Base-by-base conservation (phyloP, 2,888 invertebrate species). In the Spodoptera picta region DNA sequence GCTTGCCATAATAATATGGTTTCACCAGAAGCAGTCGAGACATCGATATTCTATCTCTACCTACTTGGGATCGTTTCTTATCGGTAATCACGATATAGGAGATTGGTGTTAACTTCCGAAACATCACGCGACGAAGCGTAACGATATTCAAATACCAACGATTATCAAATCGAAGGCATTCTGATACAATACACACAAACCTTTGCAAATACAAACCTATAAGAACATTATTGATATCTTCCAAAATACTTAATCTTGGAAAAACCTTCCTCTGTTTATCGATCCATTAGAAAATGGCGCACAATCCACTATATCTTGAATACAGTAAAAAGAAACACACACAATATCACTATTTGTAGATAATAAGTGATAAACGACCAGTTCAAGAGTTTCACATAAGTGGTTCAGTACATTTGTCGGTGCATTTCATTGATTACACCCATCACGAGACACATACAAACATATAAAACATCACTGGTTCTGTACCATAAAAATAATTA, bases 341-440 rank as follows among this genome's bases (percentile, higher is more conserved):
- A 42, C 47, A 43, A 52, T 56, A 44, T 49, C 43, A 75, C 19
- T 36, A 50, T 57, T 54, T 42, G 48, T 70, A 19, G 23, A 24
- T 23, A 46, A 52, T 75, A 59, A 59, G 49, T 59, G 10, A 46
- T 7, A 50, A 65, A 72, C 14, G 3, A 59, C 47, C 1, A 24
- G 44, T 53, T 59, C 49, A 47, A 27, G 27, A 46, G 44, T 72
- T 56, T 44, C 10, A 23, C 23, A 14, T 72, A 72, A 72, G 9
- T 24, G n/a, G 44, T 47, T 45, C 24, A 19, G 41, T 53, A 19
- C 45, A 49, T 58, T 54, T 65, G 27, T 41, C 51, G 19, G 23
- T 62, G 43, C 55, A 45, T 59, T 59, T 46, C 3, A 60, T 14
- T 46, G 31, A 73, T 72, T 47, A 52, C 52, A 50, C 23, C 23